Conservation (phyloP, 2,113 vertebrate genomes). For the Zosterops lateralis region DNA sequence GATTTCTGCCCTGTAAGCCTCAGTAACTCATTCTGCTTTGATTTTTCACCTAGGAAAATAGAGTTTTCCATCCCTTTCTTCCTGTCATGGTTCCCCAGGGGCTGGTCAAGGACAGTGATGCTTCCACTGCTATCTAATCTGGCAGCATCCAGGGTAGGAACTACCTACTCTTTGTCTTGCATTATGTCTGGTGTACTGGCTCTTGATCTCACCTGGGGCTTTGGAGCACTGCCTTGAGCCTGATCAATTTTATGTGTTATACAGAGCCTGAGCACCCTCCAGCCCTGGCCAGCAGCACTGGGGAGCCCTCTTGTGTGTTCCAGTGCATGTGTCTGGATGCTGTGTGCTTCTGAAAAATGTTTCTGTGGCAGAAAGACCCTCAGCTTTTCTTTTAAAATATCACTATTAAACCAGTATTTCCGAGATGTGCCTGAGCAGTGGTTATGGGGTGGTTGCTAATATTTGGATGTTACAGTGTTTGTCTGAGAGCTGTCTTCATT, state of each 20-base stretch:
- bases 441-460: background rate
- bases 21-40: background rate
- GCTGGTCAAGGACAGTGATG: background rate
- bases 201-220: background rate
- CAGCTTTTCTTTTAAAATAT: background rate
- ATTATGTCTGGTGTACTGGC: background rate
- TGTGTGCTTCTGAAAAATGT: background rate
- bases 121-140: background rate
- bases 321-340: background rate
- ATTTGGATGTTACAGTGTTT: constrained; percentile 55
- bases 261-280: background rate
- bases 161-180: background rate
- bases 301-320: background rate
- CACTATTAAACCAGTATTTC: background rate
- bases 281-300: background rate
- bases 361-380: background rate
- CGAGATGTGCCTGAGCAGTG: background rate
- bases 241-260: background rate
- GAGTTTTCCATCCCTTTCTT: background rate
- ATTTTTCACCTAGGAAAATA: background rate
- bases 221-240: background rate
- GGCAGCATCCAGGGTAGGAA: background rate
- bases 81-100: rapidly evolving
- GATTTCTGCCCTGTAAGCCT: background rate
- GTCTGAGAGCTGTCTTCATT: constrained; percentile 39